Conservation (phyloP, 2,888 invertebrate species). For the Drosophila atripex region DNA sequence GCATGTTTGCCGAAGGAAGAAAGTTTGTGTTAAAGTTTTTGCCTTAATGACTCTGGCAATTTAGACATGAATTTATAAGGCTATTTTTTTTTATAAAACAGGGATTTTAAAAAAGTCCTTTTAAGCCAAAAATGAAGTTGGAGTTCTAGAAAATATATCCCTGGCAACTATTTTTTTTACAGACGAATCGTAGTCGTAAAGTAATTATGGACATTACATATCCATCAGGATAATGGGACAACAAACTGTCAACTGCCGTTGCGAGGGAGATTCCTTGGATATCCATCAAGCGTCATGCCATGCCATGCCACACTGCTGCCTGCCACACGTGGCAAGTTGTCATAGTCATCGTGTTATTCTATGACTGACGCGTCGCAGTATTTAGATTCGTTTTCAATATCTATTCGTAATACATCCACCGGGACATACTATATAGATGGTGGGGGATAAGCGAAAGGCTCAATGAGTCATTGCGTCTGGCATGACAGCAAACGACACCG, state of each 20-base stretch:
- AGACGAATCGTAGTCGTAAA: constrained; percentile 45
- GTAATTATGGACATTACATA: constrained; percentile 63
- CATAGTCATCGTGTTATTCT: constrained; percentile 36
- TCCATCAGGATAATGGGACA: constrained; percentile 55
- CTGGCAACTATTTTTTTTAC: constrained; percentile 1
- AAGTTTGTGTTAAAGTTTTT: constrained; percentile 21
- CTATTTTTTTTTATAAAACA: background rate
- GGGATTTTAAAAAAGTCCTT: no score
- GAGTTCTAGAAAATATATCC: background rate
- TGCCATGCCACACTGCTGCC: constrained; percentile 47
- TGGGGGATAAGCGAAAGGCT: constrained; percentile 12
- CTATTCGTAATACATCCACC: background rate
- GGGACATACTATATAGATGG: constrained; percentile 7
- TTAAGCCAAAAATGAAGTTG: no score
- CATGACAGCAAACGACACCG: constrained; percentile 47
- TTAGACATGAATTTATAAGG: constrained; percentile 5
- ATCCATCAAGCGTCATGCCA: constrained; percentile 51
- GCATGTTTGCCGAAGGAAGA: constrained; percentile 13
- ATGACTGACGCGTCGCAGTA: constrained; percentile 37
- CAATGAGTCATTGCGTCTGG: constrained; percentile 55
- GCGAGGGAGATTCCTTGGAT: constrained; percentile 27
- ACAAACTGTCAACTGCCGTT: constrained; percentile 51
- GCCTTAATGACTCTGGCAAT: constrained; percentile 27
- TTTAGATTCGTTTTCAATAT: constrained; percentile 43
- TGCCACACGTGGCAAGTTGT: constrained; percentile 51